Evolutionary conservation across 2,113 vertebrate genomes (phyloP), one percentile per base, ranked within the genome.

Genomic region (Oncorhynchus gorbuscha): DNA sequence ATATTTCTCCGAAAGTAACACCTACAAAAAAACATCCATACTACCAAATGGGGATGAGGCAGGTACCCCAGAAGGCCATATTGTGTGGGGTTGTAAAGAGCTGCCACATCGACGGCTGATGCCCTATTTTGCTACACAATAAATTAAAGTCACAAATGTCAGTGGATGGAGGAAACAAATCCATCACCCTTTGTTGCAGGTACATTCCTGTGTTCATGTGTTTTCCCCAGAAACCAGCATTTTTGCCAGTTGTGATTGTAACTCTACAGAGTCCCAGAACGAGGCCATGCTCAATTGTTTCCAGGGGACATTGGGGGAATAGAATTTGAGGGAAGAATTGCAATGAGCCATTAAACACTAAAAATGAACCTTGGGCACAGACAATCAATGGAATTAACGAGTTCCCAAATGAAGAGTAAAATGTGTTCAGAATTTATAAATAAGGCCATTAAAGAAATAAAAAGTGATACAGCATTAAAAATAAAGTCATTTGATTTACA

Each of bases 211-310:
- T 78, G 80, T 45, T 45, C 2, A 45, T 1, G 39, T 0, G 9
- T 11, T 45, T 58, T 58, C 89, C 95, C 93, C 90, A 93, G 93
- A 92, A 94, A 95, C 39, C 93, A 77, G 0, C n/a, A 12, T 87
- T 83, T 89, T 84, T 86, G 81, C 81, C 89, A 69, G 80, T 83
- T 87, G 79, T 89, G 78, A 7, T 39, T 39, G 8, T 39, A 39
- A 39, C 39, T 45, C 39, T 45, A 45, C 39, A 45, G 9, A 45
- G 9, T 45, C 39, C 3, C 9, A 45, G 39, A 45, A 45, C 2
- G 9, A 11, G 39, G 39, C 39, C 39, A 45, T 45, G 39, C 39
- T 45, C 39, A 45, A 45, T 45, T 45, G 39, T 45, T 45, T 58
- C 55, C 55, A 58, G 55, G 55, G 55, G 55, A 58, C 55, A 58